A percentile compares a stretch with the other conserved stretches of the same genome.
Conservation (phyloP, 1,140 invertebrate species). For the Conus betulinus region DNA sequence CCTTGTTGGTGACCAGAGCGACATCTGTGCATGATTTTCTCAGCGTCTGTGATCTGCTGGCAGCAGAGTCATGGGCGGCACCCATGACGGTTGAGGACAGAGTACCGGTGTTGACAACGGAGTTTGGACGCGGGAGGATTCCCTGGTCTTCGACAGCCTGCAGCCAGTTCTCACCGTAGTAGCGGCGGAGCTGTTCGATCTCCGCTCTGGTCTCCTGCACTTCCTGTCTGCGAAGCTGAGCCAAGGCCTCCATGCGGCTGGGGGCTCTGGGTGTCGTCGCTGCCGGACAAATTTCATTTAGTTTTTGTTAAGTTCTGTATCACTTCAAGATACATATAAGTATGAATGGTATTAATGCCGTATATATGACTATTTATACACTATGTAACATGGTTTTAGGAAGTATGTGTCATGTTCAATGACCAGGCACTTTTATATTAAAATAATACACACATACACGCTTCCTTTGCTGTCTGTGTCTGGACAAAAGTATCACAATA, state of each 20-base stretch:
- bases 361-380: no score
- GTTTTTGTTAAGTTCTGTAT: no score
- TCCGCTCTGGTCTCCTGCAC: constrained; percentile 45
- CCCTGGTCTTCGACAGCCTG: constrained; percentile 44
- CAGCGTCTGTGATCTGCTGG: neutral
- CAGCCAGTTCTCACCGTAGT: constrained; percentile 61
- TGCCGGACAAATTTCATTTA: neutral
- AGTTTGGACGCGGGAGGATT: neutral
- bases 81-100: neutral
- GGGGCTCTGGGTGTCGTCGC: neutral
- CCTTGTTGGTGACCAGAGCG: neutral
- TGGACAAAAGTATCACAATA: no score
- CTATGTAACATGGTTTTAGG: no score
- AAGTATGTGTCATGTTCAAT: no score
- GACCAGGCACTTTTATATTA: no score
- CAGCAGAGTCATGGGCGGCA: neutral
- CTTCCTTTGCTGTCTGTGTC: no score
- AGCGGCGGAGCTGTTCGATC: constrained; percentile 48
- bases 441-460: no score
- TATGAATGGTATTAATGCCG: no score
- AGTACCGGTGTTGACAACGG: constrained; percentile 34
- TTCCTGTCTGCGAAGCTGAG: neutral
- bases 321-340: no score
- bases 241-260: constrained; percentile 3
- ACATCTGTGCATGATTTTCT: neutral